These are phyloP conservation scores for Synergus laeviventris DNA, from an alignment of 2,888 invertebrate species.

Conservation along the genomic window DNA sequence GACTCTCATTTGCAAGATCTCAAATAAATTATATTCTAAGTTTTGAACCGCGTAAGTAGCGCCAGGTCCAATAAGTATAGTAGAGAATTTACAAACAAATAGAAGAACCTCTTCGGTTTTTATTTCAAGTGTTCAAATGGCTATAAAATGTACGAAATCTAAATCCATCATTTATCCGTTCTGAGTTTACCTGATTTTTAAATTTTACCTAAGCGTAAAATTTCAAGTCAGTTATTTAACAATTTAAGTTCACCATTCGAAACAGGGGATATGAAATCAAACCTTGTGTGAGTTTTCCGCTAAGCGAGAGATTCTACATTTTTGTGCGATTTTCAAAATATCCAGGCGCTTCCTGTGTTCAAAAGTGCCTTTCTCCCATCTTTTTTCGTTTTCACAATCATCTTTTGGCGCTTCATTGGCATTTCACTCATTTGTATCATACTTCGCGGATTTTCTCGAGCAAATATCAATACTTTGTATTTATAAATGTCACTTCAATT, in stretches of 20 bases:
- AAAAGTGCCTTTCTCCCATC: slow-evolving; percentile 36
- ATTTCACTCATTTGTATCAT: neutral
- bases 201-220: neutral
- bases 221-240: neutral
- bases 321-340: slow-evolving; percentile 11
- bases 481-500: slow-evolving; percentile 17
- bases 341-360: slow-evolving; percentile 38
- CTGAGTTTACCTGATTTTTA: neutral
- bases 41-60: slow-evolving; percentile 39
- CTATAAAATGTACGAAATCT: neutral
- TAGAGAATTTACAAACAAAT: neutral
- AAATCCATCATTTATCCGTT: neutral
- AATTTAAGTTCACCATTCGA: slow-evolving; percentile 14
- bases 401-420: neutral
- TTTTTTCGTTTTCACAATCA: slow-evolving; percentile 14
- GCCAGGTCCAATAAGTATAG: neutral
- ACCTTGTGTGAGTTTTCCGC: slow-evolving; percentile 31
- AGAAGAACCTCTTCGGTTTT: neutral
- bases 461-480: neutral
- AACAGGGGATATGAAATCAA: slow-evolving; percentile 49
- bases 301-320: neutral
- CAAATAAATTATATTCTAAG: slow-evolving; percentile 11
- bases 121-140: neutral
- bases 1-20: slow-evolving; percentile 11
- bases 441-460: neutral